Evolutionary conservation across 2,797 vertebrate species (phyloP).

Genomic region (Meriones psammophilus): DNA sequence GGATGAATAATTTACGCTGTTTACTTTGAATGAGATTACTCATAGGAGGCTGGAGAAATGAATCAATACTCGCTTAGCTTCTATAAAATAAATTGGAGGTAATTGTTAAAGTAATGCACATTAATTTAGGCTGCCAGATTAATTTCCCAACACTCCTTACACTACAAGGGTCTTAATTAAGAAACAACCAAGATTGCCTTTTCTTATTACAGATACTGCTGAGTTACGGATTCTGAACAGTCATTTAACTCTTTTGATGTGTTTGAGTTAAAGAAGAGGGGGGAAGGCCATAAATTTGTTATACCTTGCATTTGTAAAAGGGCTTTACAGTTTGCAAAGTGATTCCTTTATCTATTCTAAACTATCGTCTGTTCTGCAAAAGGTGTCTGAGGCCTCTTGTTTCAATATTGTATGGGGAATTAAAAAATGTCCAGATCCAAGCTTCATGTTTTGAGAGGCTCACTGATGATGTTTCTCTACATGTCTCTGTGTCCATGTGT

Average conservation of each 20-base stretch:
- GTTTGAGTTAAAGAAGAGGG: constrained; percentile 10
- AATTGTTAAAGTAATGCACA: constrained; percentile 66
- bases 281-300: neutral
- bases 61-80: constrained; percentile 71
- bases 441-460: neutral
- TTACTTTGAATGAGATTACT: constrained; percentile 77
- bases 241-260: constrained; percentile 62
- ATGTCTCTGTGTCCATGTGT: neutral
- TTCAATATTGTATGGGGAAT: neutral
- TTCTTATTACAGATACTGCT: constrained; percentile 57
- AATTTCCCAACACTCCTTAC: constrained; percentile 70
- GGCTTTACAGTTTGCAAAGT: constrained; percentile 2
- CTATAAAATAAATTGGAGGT: constrained; percentile 54
- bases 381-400: neutral
- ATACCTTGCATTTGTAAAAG: neutral
- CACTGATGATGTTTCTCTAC: neutral
- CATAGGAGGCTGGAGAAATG: constrained; percentile 60
- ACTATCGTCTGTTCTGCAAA: neutral
- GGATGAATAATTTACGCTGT: constrained; percentile 85
- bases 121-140: constrained; percentile 78
- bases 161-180: constrained; percentile 71
- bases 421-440: neutral
- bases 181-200: constrained; percentile 64
- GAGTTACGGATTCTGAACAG: constrained; percentile 41
- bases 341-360: constrained; percentile 11